Percentiles rank a stretch among this genome's conserved stretches.
phyloP scores from a whole-genome alignment of 2,888 invertebrate genomes.

The Hydroisotoma schaefferi region DNA sequence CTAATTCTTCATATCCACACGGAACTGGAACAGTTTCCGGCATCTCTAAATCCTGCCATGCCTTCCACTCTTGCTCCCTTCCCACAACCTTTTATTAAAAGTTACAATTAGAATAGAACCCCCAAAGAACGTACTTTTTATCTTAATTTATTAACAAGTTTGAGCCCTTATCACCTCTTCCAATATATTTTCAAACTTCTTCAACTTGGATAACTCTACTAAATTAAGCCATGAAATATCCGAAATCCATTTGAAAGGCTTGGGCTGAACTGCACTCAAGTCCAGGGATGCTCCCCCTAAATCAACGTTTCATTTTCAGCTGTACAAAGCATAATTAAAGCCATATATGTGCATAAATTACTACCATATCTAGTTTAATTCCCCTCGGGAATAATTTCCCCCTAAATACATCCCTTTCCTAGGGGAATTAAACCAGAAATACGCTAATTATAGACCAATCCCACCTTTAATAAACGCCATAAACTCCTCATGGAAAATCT shows the following conservation, averaged over 20 bases:
- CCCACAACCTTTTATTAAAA: slow-evolving; percentile 63
- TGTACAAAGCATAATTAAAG: too few species aligned
- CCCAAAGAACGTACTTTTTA: too few species aligned
- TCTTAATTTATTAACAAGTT: slow-evolving; percentile 7
- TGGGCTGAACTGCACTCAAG: slow-evolving; percentile 84
- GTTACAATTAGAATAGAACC: slow-evolving; percentile 2
- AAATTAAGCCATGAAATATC: slow-evolving; percentile 95
- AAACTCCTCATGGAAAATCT: slow-evolving; percentile 85
- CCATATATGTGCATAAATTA: too few species aligned
- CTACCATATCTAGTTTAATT: too few species aligned
- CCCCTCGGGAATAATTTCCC: too few species aligned
- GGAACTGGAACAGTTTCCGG: slow-evolving; percentile 90
- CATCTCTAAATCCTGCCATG: slow-evolving; percentile 88
- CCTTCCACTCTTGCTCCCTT: slow-evolving; percentile 82
- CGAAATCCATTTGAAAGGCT: slow-evolving; percentile 90
- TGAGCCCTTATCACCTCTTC: slow-evolving; percentile 59
- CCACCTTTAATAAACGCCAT: slow-evolving; percentile 88
- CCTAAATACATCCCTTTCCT: too few species aligned
- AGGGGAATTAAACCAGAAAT: too few species aligned
- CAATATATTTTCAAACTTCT: slow-evolving; percentile 73
- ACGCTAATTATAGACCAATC: background rate
- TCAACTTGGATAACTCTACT: slow-evolving; percentile 84
- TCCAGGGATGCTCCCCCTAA: slow-evolving; percentile 84
- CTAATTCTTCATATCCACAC: slow-evolving; percentile 80
- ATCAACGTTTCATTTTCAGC: too few species aligned